A percentile compares a stretch with the other conserved stretches of the same genome.
These are phyloP conservation scores for Mus musculus DNA, from an alignment of 2,113 vertebrate genomes.

Conservation along the genomic window GRCm39 chr8:122403001-122403500, in stretches of 20 bases:
- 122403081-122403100: background rate
- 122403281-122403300: background rate
- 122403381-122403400: background rate
- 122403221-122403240: background rate
- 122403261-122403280: fast-evolving
- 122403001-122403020: too few relatives aligned
- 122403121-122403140: background rate
- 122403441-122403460: too few relatives aligned
- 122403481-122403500: too few relatives aligned
- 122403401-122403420: background rate
- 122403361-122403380: background rate
- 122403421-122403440: background rate
- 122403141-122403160: background rate
- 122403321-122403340: background rate
- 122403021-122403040: background rate
- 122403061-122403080: background rate
- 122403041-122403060: background rate
- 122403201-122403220: background rate
- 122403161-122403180: background rate
- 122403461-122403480: too few relatives aligned
- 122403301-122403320: background rate
- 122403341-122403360: background rate
- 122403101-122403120: background rate
- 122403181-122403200: background rate
- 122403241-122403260: background rate